Conservation (phyloP, 2,888 invertebrate species). For the Chrysopilus asiliformis region DNA sequence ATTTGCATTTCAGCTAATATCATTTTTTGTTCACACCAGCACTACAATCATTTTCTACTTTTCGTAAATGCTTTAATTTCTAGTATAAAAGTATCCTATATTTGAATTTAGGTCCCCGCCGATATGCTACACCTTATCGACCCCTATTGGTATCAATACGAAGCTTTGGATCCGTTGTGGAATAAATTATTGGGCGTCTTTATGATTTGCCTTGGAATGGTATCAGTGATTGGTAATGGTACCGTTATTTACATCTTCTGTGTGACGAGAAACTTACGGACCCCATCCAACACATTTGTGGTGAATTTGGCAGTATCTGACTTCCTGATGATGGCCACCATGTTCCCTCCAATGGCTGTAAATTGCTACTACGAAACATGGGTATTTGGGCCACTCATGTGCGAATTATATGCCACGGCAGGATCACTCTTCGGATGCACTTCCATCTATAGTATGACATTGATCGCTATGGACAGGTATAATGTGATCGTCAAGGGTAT, state of each 20-base stretch:
- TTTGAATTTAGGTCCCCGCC: too few species aligned
- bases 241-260: conserved; percentile 34
- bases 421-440: conserved; percentile 54
- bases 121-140: conserved; percentile 55
- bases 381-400: conserved; percentile 52
- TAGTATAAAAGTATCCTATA: too few species aligned
- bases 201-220: conserved; percentile 55
- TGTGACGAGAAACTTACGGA: conserved; percentile 46
- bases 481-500: conserved; percentile 45
- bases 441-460: conserved; percentile 45
- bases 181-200: conserved; percentile 67
- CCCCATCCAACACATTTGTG: conserved; percentile 81
- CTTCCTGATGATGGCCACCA: conserved; percentile 69
- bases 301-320: conserved; percentile 87
- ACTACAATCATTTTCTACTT: too few species aligned
- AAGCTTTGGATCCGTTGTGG: conserved; percentile 82
- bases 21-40: too few species aligned
- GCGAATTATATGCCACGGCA: conserved; percentile 73
- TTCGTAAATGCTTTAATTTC: too few species aligned
- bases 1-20: too few species aligned
- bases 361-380: conserved; percentile 62
- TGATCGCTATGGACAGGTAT: conserved; percentile 44
- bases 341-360: conserved; percentile 51
- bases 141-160: conserved; percentile 75
- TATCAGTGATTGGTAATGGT: conserved; percentile 33